phyloP scores from a whole-genome alignment of 2,888 invertebrate species.

The Dorcus hopei region DNA sequence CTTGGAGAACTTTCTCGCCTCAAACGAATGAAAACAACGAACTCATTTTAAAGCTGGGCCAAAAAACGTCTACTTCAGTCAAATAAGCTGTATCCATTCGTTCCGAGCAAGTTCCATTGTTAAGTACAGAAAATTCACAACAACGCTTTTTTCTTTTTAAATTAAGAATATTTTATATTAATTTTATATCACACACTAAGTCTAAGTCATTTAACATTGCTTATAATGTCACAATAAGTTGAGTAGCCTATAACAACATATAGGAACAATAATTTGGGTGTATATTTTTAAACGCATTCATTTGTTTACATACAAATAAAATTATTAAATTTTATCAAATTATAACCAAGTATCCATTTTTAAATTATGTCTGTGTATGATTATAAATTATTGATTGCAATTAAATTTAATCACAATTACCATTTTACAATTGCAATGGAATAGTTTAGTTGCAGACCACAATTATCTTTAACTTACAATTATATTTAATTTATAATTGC shows the following conservation, averaged over 20 bases:
- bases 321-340: no score
- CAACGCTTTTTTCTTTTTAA: not conserved
- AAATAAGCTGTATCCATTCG: no score
- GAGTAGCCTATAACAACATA: constrained; percentile 35
- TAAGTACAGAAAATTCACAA: not conserved
- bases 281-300: constrained; percentile 6
- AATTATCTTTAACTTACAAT: no score
- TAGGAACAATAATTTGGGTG: constrained; percentile 37
- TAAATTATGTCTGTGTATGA: no score
- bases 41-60: not conserved
- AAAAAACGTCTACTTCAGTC: no score
- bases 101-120: no score
- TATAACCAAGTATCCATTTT: no score
- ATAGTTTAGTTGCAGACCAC: no score
- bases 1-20: constrained; percentile 20
- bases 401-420: no score
- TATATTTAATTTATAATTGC: no score
- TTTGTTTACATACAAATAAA: not conserved
- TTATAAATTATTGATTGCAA: no score
- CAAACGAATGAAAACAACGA: not conserved
- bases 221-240: constrained; percentile 41
- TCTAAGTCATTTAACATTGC: constrained; percentile 48
- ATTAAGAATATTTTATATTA: not conserved
- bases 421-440: no score
- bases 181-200: constrained; percentile 41